Conservation (phyloP, 2,113 vertebrate genomes). For the Peromyscus californicus region DNA sequence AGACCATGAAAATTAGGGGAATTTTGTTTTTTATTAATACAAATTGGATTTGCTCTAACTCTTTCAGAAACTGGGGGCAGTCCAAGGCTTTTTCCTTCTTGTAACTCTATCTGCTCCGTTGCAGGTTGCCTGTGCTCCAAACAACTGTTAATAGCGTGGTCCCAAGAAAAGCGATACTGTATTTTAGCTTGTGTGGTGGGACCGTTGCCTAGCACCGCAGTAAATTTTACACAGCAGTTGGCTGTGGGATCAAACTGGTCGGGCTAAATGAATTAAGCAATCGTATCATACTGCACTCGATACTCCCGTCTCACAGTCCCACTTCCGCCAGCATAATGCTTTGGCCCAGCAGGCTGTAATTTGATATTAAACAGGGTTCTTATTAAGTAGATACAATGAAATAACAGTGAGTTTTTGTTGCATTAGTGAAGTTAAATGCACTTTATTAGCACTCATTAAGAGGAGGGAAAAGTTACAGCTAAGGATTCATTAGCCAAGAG, state of each 20-base stretch:
- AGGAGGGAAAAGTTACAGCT: slow-evolving; percentile 87
- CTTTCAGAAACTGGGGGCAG: slow-evolving; percentile 6
- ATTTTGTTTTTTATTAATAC: slow-evolving; percentile 23
- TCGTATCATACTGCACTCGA: slow-evolving; percentile 90
- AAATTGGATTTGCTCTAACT: slow-evolving; percentile 44
- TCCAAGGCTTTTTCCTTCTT: slow-evolving; percentile 65
- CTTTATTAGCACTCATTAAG: slow-evolving; percentile 94
- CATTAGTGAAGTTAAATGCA: slow-evolving; percentile 88
- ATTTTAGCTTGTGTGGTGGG: slow-evolving; percentile 85
- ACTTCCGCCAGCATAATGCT: slow-evolving; percentile 88
- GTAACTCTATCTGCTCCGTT: slow-evolving; percentile 82
- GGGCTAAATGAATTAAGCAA: slow-evolving; percentile 92
- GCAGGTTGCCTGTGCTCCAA: slow-evolving; percentile 78
- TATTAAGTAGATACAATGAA: slow-evolving; percentile 91
- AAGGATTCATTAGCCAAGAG: slow-evolving; percentile 88
- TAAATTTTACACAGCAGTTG: slow-evolving; percentile 88
- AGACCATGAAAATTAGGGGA: background rate
- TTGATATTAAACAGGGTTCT: slow-evolving; percentile 90
- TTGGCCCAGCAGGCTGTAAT: slow-evolving; percentile 91
- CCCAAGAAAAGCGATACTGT: slow-evolving; percentile 89
- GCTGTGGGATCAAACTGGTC: slow-evolving; percentile 87
- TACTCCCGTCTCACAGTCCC: slow-evolving; percentile 90
- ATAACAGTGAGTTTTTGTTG: slow-evolving; percentile 84
- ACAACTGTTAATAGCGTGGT: slow-evolving; percentile 91
- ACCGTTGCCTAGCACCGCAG: slow-evolving; percentile 87